phyloP scores from a whole-genome alignment of 2,888 invertebrate species.

The Tromatobia lineatoria region DNA sequence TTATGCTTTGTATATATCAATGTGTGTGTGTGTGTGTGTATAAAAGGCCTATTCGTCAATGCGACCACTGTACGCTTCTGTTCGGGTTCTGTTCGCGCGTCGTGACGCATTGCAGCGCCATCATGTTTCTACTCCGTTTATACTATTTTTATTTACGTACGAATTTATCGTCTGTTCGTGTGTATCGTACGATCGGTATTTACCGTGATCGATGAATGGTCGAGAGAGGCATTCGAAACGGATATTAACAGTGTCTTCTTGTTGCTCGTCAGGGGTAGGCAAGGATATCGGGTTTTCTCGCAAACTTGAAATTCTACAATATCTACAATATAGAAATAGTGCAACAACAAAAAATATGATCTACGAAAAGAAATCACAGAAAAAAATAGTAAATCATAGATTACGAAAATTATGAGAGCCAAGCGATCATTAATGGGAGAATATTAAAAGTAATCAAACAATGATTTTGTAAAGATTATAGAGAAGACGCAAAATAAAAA shows the following conservation, averaged over 20 bases:
- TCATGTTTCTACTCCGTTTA: slow-evolving; percentile 57
- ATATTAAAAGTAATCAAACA: no score
- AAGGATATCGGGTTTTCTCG: neutral
- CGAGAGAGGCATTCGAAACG: slow-evolving; percentile 10
- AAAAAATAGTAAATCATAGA: neutral
- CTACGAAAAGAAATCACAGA: neutral
- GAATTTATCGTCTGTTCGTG: slow-evolving; percentile 36
- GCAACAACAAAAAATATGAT: no score
- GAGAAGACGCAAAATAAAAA: no score
- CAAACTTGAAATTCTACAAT: neutral
- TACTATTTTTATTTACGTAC: slow-evolving; percentile 56
- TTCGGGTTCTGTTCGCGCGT: slow-evolving; percentile 44
- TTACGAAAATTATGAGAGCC: no score
- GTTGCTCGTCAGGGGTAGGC: slow-evolving; percentile 3
- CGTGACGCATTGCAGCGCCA: slow-evolving; percentile 64
- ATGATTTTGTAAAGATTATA: no score
- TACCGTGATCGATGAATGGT: slow-evolving; percentile 51
- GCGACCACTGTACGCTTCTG: slow-evolving; percentile 55
- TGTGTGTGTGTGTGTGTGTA: slow-evolving; percentile 1
- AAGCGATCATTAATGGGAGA: no score
- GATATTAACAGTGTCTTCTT: slow-evolving; percentile 31
- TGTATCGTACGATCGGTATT: slow-evolving; percentile 57
- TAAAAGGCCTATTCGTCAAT: slow-evolving; percentile 61
- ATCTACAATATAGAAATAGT: neutral
- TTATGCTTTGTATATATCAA: slow-evolving; percentile 1